Conservation (phyloP, 1,140 invertebrate genomes). For the Micrasema minimum region DNA sequence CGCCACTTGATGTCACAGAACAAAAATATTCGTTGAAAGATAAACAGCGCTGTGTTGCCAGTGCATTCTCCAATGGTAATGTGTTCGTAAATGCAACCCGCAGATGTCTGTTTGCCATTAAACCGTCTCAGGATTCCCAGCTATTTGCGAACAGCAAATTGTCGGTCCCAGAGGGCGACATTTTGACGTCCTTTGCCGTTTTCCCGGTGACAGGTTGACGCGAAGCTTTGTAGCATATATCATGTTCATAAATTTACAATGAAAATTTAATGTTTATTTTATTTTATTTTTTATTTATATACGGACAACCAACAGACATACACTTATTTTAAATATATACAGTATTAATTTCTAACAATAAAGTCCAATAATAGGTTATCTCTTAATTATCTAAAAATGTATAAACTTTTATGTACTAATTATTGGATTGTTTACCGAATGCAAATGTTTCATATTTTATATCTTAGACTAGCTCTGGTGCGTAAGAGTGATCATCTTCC, state of each 20-base stretch:
- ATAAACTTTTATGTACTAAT: too few species aligned
- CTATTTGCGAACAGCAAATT: conserved; percentile 20
- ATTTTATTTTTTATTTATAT: too few species aligned
- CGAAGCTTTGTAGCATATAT: neutral
- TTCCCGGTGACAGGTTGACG: conserved; percentile 26
- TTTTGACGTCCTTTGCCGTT: conserved; percentile 1
- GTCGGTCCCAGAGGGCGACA: conserved; percentile 10
- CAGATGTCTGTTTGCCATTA: conserved; percentile 31
- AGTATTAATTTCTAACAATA: too few species aligned
- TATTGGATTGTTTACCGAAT: too few species aligned
- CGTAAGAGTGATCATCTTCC: too few species aligned
- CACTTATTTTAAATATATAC: too few species aligned
- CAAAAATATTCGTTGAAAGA: neutral
- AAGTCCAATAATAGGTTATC: too few species aligned
- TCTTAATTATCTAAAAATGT: too few species aligned
- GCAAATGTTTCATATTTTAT: too few species aligned
- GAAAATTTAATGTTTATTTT: too few species aligned
- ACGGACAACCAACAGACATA: too few species aligned
- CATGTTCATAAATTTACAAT: neutral
- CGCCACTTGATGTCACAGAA: conserved; percentile 12
- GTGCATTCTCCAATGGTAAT: conserved; percentile 11
- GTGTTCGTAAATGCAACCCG: conserved; percentile 39
- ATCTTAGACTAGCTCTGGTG: too few species aligned
- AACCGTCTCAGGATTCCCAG: conserved; percentile 16
- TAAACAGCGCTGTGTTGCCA: neutral